Evolutionary conservation across 2,797 vertebrate species (phyloP).

Genomic region (Cirrhinus molitorella): DNA sequence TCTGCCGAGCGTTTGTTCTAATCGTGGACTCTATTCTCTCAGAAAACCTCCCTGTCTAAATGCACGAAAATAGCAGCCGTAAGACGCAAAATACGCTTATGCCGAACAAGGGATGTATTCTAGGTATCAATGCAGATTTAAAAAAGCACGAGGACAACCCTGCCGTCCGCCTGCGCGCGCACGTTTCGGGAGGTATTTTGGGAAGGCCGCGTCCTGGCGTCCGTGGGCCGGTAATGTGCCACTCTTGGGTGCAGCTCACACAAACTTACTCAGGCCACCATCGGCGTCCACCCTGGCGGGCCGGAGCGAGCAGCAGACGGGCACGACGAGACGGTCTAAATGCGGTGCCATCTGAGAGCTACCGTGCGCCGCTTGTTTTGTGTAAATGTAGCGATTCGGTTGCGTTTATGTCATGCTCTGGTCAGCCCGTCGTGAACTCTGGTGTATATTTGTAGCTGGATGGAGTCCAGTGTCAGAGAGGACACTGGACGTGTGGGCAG

Average conservation of each 20-base stretch:
- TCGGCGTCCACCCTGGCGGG: constrained; percentile 43
- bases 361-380: constrained; percentile 29
- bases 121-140: constrained; percentile 34
- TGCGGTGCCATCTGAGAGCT: constrained; percentile 39
- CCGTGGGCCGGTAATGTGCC: constrained; percentile 52
- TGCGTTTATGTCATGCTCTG: constrained; percentile 40
- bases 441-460: constrained; percentile 24
- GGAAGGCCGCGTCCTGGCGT: constrained; percentile 28
- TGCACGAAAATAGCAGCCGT: constrained; percentile 18
- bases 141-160: constrained; percentile 52
- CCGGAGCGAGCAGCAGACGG: neutral
- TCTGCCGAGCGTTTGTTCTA: constrained; percentile 29
- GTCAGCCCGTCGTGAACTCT: neutral
- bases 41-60: constrained; percentile 39
- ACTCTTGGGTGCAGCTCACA: constrained; percentile 58
- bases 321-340: constrained; percentile 51
- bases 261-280: constrained; percentile 51
- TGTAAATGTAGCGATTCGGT: constrained; percentile 42
- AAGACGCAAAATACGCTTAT: no score
- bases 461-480: neutral
- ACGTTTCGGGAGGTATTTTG: constrained; percentile 42
- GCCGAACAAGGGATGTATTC: constrained; percentile 38
- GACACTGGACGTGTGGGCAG: neutral
- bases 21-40: constrained; percentile 31
- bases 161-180: constrained; percentile 33